Percentiles rank a stretch among this genome's conserved stretches.
phyloP scores from a whole-genome alignment of 2,113 vertebrate species.

The Hymenochirus boettgeri region DNA sequence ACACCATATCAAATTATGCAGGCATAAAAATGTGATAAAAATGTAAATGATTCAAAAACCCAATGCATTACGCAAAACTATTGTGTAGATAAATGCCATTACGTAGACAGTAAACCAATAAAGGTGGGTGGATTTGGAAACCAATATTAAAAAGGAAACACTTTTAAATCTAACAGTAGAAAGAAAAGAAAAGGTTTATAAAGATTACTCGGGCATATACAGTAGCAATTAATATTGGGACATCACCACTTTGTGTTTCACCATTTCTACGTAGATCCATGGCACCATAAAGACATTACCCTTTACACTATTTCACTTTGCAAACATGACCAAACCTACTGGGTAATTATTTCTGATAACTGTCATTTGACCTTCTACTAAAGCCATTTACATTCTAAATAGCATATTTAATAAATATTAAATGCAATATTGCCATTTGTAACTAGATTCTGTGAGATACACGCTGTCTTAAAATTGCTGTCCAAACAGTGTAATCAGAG shows the following conservation, averaged over 20 bases:
- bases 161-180: neutral
- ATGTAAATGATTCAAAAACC: too few relatives aligned
- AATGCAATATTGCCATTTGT: neutral
- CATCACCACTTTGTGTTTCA: neutral
- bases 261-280: neutral
- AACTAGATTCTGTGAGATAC: neutral
- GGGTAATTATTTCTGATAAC: conserved; percentile 3
- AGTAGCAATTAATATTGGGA: neutral
- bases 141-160: neutral
- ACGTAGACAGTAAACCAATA: too few relatives aligned
- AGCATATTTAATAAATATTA: neutral
- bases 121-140: too few relatives aligned
- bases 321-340: conserved; percentile 12
- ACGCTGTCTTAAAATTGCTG: neutral
- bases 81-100: too few relatives aligned
- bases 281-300: conserved; percentile 15
- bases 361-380: conserved; percentile 4
- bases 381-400: neutral
- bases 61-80: too few relatives aligned
- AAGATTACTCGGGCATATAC: neutral
- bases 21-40: too few relatives aligned
- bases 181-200: neutral
- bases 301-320: conserved; percentile 24
- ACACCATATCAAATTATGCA: too few relatives aligned
- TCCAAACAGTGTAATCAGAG: neutral